These are phyloP conservation scores for Stigmatopora argus DNA, from an alignment of 2,113 vertebrate species.

Conservation along the genomic window DNA sequence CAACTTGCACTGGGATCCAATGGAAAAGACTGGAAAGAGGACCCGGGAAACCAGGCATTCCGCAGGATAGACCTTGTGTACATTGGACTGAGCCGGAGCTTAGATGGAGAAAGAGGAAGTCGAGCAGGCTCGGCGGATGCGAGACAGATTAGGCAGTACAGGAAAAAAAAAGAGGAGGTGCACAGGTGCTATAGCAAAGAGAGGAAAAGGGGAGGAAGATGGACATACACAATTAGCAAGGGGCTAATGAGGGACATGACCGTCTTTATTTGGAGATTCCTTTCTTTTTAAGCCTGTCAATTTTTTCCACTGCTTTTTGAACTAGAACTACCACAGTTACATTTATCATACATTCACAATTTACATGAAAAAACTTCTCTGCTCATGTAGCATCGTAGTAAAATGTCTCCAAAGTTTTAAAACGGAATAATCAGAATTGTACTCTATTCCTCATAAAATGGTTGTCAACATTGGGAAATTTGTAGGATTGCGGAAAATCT, in stretches of 20 bases:
- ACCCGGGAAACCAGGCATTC: constrained; percentile 48
- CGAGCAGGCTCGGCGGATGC: constrained; percentile 21
- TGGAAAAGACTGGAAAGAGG: constrained; percentile 47
- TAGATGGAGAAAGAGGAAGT: constrained; percentile 10
- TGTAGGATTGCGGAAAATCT: neutral
- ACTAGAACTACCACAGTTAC: neutral
- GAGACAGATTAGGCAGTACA: constrained; percentile 18
- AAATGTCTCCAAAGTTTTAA: neutral
- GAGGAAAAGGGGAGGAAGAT: neutral
- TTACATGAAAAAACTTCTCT: too few species aligned
- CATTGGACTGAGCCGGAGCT: constrained; percentile 41
- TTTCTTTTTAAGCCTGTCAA: neutral
- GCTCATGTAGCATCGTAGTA: too few species aligned
- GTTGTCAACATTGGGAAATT: neutral
- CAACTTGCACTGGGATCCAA: constrained; percentile 54
- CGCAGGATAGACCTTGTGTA: constrained; percentile 39
- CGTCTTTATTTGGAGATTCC: neutral
- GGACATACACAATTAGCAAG: neutral
- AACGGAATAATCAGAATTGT: neutral
- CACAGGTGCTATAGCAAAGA: neutral
- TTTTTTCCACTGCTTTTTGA: neutral
- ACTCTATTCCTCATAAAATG: too few species aligned
- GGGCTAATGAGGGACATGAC: neutral
- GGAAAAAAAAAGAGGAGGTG: neutral
- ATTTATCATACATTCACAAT: neutral